Evolutionary conservation across 2,888 invertebrate species (phyloP).

Genomic region (Parapristionchus giblindavisi): DNA sequence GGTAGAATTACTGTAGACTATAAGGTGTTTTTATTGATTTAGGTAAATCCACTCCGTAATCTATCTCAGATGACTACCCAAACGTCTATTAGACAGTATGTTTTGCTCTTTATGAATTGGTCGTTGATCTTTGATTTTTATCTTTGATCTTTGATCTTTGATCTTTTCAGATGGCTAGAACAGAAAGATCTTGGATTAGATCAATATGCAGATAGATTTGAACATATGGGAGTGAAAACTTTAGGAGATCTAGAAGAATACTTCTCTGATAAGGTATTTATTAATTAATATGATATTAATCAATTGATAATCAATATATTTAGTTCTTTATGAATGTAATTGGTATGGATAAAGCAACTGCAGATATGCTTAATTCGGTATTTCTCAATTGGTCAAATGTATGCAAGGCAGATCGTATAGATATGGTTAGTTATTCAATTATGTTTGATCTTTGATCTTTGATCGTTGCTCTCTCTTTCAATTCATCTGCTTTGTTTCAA

Average conservation of each 20-base stretch:
- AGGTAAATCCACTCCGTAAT: conserved; percentile 5
- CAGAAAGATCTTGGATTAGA: not conserved
- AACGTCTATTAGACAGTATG: not conserved
- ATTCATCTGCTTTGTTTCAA: too few relatives aligned
- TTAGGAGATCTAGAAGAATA: not conserved
- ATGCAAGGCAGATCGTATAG: too few relatives aligned
- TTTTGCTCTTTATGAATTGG: not conserved
- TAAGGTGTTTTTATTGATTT: not conserved
- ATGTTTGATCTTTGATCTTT: too few relatives aligned
- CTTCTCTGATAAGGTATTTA: not conserved
- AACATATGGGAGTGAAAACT: not conserved
- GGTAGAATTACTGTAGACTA: not conserved
- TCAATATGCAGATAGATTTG: not conserved
- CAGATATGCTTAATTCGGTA: not conserved
- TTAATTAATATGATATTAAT: too few relatives aligned
- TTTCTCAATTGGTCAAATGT: conserved; percentile 22
- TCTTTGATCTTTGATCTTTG: too few relatives aligned
- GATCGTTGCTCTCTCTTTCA: too few relatives aligned
- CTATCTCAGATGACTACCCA: conserved; percentile 12
- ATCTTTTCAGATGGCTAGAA: conserved; percentile 6
- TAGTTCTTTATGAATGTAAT: not conserved
- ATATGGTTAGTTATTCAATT: too few relatives aligned
- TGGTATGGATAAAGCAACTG: not conserved
- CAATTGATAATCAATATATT: too few relatives aligned
- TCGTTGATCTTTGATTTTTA: too few relatives aligned